phyloP scores from a whole-genome alignment of 2,797 vertebrate genomes.

The Periophthalmus magnuspinnatus region DNA sequence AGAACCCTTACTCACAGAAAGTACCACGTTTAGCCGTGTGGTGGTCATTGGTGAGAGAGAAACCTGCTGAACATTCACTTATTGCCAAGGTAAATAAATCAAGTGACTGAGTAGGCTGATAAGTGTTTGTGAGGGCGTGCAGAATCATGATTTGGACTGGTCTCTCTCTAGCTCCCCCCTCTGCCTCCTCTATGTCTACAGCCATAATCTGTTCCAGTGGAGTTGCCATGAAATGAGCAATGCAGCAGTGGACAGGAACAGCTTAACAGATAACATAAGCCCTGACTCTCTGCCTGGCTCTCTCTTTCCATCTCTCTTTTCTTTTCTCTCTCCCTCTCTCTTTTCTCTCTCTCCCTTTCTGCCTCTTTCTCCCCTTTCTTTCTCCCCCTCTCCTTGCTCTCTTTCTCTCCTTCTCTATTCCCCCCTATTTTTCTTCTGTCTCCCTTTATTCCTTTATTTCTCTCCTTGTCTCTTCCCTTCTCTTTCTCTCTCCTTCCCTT shows the following conservation, averaged over 20 bases:
- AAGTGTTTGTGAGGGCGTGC: slow-evolving; percentile 63
- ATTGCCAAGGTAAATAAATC: slow-evolving; percentile 60
- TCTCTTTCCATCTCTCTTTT: slow-evolving; percentile 26
- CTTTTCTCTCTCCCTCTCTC: slow-evolving; percentile 10
- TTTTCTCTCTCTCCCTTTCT: too few relatives aligned
- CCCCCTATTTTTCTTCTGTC: too few relatives aligned
- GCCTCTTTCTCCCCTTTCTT: too few relatives aligned
- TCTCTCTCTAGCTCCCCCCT: slow-evolving; percentile 47
- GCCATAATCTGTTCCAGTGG: slow-evolving; percentile 77
- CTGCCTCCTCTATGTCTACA: slow-evolving; percentile 41
- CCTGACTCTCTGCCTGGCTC: slow-evolving; percentile 12
- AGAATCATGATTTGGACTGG: slow-evolving; percentile 69
- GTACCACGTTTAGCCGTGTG: slow-evolving; percentile 11
- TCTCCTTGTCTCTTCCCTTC: too few relatives aligned
- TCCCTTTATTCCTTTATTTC: too few relatives aligned
- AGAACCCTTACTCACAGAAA: slow-evolving; percentile 41
- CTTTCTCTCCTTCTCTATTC: neutral
- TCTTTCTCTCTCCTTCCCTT: too few relatives aligned
- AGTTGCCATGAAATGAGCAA: slow-evolving; percentile 74
- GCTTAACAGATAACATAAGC: slow-evolving; percentile 74
- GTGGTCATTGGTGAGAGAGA: slow-evolving; percentile 19
- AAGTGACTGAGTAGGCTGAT: slow-evolving; percentile 62
- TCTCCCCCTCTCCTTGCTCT: slow-evolving; percentile 9
- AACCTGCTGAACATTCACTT: slow-evolving; percentile 48
- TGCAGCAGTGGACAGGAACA: slow-evolving; percentile 70